Evolutionary conservation across 2,113 vertebrate genomes (phyloP).

Genomic region (Phodopus roborovskii): DNA sequence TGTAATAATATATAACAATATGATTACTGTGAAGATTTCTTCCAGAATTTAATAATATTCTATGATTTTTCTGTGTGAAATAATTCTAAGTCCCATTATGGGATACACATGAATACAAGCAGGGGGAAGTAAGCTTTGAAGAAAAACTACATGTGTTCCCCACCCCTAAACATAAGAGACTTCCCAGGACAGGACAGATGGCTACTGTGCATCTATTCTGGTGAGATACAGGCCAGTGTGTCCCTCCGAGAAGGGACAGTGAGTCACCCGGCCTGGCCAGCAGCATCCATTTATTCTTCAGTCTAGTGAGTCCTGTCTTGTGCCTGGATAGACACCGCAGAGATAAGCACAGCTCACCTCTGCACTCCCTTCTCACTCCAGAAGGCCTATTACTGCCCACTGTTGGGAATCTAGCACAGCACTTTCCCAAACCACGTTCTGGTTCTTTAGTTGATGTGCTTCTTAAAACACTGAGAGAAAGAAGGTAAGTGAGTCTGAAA

Average conservation of each 20-base stretch:
- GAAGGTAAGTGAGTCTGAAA: not conserved
- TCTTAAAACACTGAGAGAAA: not conserved
- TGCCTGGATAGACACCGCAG: not conserved
- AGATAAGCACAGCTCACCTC: too few species aligned
- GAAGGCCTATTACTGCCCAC: not conserved
- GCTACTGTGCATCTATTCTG: not conserved
- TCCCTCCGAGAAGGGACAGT: not conserved
- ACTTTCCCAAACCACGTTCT: conserved; percentile 3
- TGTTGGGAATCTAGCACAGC: not conserved
- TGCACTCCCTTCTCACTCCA: not conserved
- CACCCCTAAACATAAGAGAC: not conserved
- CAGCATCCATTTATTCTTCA: not conserved
- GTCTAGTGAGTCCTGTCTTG: not conserved
- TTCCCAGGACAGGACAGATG: not conserved
- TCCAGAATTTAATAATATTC: not conserved
- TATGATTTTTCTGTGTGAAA: not conserved
- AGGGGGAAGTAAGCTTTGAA: not conserved
- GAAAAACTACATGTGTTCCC: not conserved
- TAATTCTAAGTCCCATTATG: not conserved
- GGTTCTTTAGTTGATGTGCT: not conserved
- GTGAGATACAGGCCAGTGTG: not conserved
- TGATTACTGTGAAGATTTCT: not conserved
- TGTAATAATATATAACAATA: not conserved
- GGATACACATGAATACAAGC: not conserved
- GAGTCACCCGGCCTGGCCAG: not conserved